phyloP scores from a whole-genome alignment of 2,113 vertebrate species.

The Pelecanoides urinatrix region DNA sequence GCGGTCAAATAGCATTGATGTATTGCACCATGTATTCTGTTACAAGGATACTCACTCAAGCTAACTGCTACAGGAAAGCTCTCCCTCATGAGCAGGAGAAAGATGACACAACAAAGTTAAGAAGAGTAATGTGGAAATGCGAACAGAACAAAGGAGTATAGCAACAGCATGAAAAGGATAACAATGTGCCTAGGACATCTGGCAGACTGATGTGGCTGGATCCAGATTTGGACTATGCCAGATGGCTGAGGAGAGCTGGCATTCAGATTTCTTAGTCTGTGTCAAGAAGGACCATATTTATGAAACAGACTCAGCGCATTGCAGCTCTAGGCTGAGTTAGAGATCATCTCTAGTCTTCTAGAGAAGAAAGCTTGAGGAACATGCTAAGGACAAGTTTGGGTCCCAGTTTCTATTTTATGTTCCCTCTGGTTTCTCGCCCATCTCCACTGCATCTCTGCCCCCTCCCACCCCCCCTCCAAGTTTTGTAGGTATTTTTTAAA shows the following conservation, averaged over 20 bases:
- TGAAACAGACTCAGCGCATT: not conserved
- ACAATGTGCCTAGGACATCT: not conserved
- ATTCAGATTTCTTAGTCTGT: not conserved
- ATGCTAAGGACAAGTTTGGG: not conserved
- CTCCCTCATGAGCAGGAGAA: not conserved
- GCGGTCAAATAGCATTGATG: not conserved
- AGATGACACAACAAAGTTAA: not conserved
- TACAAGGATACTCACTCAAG: not conserved
- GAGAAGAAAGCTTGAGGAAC: not conserved
- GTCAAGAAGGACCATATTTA: not conserved
- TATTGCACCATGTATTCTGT: not conserved
- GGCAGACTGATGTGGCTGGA: not conserved
- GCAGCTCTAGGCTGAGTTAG: not conserved
- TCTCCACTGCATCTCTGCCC: not conserved
- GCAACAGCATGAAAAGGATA: not conserved
- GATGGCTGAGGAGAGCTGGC: not conserved
- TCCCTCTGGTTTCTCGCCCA: not conserved
- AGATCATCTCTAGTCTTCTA: not conserved
- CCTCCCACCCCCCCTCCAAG: rapidly evolving
- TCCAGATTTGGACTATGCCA: not conserved
- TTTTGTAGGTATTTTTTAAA: not conserved
- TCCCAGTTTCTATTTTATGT: not conserved
- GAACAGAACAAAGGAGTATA: not conserved
- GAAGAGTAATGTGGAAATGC: not conserved
- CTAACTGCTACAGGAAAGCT: not conserved